Base-by-base conservation (phyloP, 1,140 invertebrate genomes). In the Dendrolimus punctatus region DNA sequence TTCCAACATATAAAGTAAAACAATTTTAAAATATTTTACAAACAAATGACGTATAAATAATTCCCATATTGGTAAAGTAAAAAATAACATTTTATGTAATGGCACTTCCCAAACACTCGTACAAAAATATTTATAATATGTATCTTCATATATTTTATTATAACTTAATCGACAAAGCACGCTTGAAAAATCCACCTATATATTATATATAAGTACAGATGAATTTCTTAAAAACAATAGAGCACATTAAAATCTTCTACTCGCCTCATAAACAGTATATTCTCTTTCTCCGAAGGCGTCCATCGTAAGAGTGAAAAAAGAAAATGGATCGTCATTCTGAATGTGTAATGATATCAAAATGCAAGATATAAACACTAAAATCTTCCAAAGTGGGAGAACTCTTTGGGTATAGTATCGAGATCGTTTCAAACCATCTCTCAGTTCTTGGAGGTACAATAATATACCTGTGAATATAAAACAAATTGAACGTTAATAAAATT, bases 401-500 rank as follows among this genome's bases (percentile, higher is more conserved):
- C 95, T 91, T 68, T 96, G 95, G 1, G 91, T 93, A 73, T 96
- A 97, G 74, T 98, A 98, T 46, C 96, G 89, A 2, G 94, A 95
- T 46, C 88, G 85, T 57, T 92, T 91, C 41, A 98, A 95, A 75
- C 10, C 90, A 87, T 71, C 91, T 90, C 49, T 96, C 90, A 63
- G 93, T 86, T 58, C 89, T 92, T 91, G 75, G 41, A 86, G 62
- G 73, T 68, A 60, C 60, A 70, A 37, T 61, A 63, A 39, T 60
- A 56, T 36, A 60, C 45, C 36, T 65, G 66, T 67, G 50, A 47
- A 68, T 65, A 61, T 46, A 51, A 48, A 23, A 23, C 23, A 23
- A 23, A 23, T 23, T 23, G 23, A 23, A 23, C 3, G 23, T 3
- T 23, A 23, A 23, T 23, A 23, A 23, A 23, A 23, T 2, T 23